These are phyloP conservation scores for Pyrocephalus nanus DNA, from an alignment of 2,797 vertebrate species.

Conservation along the genomic window DNA sequence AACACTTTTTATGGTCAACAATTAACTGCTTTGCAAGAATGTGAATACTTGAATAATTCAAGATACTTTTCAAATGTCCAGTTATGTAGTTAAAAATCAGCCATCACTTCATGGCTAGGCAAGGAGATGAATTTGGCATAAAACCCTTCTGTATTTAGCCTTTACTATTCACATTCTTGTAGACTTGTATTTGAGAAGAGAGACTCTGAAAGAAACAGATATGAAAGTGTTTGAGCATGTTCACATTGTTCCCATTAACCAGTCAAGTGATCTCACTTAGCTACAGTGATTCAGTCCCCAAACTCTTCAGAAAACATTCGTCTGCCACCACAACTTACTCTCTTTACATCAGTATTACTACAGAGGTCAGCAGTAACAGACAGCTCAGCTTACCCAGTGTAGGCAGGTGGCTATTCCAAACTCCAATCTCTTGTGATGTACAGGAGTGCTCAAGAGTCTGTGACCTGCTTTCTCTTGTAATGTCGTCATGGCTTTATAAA, in stretches of 20 bases:
- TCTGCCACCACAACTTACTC: not conserved
- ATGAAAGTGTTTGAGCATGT: not conserved
- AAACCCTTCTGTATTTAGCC: not conserved
- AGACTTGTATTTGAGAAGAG: not conserved
- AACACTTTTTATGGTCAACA: not conserved
- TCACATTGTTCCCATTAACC: not conserved
- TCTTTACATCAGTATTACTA: not conserved
- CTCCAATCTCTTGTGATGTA: not conserved
- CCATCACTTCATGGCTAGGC: not conserved
- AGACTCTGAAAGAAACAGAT: not conserved
- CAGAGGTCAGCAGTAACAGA: not conserved
- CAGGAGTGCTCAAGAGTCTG: not conserved
- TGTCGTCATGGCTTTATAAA: not conserved
- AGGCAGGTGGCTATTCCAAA: not conserved
- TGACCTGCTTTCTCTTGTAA: not conserved
- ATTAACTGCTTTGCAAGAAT: not conserved
- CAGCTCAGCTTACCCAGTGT: not conserved
- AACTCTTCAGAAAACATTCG: not conserved
- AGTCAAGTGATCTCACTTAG: not conserved
- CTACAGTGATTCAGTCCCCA: not conserved
- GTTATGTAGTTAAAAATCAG: not conserved
- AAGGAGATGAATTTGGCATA: not conserved
- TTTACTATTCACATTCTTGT: not conserved
- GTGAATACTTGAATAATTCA: not conserved
- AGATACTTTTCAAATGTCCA: not conserved